Evolutionary conservation across 2,113 vertebrate species (phyloP), one percentile per base, ranked within the genome.

Genomic region (Micronycteris hirsuta): DNA sequence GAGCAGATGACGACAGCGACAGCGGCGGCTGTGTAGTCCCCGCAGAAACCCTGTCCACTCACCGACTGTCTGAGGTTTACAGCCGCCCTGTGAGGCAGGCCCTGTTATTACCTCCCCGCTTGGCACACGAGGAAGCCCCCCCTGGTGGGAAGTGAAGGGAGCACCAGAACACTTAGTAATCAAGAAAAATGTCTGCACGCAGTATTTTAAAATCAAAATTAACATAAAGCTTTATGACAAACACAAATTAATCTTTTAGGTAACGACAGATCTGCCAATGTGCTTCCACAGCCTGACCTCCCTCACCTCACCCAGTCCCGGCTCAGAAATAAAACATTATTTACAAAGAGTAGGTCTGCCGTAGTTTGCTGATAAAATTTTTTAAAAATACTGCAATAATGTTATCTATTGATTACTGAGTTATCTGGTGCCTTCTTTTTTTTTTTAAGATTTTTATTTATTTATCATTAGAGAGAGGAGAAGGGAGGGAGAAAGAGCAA

Each of bases 1-100:
- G n/a, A n/a, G n/a, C n/a, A n/a, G n/a, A n/a, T n/a, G n/a, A n/a
- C n/a, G n/a, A n/a, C n/a, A n/a, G n/a, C n/a, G n/a, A n/a, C n/a
- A n/a, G n/a, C n/a, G n/a, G n/a, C n/a, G n/a, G n/a, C n/a, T n/a
- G n/a, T n/a, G n/a, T n/a, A n/a, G n/a, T n/a, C n/a, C n/a, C n/a
- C n/a, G n/a, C n/a, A n/a, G n/a, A n/a, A n/a, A n/a, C n/a, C 11
- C 14, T 24, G 49, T 49, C 12, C 1, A 4, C 3, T 13, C 1
- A 31, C 10, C 8, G 14, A 16, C n/a, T 16, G 38, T 45, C 41
- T 33, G 45, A 67, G 17, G 68, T 58, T 68, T 26, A 41, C 12
- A 24, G 3, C 6, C 4, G 0, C 43, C 8, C 11, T 28, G 9
- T 6, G 68, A 70, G 14, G 31, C 3, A 49, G 43, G 65, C 36